These are phyloP conservation scores for Perithous albicinctus DNA, from an alignment of 2,888 invertebrate genomes.

Conservation along the genomic window DNA sequence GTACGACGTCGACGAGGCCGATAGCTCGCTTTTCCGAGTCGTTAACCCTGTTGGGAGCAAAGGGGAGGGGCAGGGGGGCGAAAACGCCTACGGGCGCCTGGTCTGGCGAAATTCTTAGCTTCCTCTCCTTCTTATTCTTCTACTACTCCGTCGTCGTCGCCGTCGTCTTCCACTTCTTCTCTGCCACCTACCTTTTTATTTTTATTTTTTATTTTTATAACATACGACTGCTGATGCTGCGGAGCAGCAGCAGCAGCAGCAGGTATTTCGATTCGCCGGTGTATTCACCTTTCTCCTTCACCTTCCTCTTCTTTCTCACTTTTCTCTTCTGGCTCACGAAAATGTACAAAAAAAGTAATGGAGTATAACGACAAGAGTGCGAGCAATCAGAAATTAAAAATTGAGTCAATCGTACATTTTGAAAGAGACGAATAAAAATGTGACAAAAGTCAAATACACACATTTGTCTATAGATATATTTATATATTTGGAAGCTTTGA, in stretches of 20 bases:
- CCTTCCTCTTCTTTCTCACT: slow-evolving; percentile 20
- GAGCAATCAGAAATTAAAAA: slow-evolving; percentile 41
- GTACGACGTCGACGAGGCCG: slow-evolving; percentile 68
- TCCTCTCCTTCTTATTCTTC: slow-evolving; percentile 53
- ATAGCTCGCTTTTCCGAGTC: slow-evolving; percentile 74
- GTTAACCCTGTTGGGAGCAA: slow-evolving; percentile 71
- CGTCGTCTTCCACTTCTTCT: slow-evolving; percentile 43
- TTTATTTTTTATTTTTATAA: slow-evolving; percentile 16
- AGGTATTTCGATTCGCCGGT: slow-evolving; percentile 46
- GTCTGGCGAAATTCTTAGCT: slow-evolving; percentile 67
- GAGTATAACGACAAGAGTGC: slow-evolving; percentile 41
- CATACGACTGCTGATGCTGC: slow-evolving; percentile 18
- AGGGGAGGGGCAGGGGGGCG: no score
- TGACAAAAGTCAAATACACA: slow-evolving; percentile 1
- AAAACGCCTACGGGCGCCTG: slow-evolving; percentile 70
- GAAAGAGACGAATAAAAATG: slow-evolving; percentile 45
- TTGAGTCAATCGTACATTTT: neutral
- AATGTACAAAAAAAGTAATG: slow-evolving; percentile 9
- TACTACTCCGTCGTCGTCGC: slow-evolving; percentile 20
- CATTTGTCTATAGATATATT: no score
- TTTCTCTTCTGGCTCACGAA: slow-evolving; percentile 5
- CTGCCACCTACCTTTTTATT: slow-evolving; percentile 30
- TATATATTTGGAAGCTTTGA: neutral
- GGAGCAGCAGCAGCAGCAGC: no score
- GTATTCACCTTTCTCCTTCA: slow-evolving; percentile 33